Base-by-base conservation (phyloP, 2,797 vertebrate genomes). In the Cyprinella venusta region DNA sequence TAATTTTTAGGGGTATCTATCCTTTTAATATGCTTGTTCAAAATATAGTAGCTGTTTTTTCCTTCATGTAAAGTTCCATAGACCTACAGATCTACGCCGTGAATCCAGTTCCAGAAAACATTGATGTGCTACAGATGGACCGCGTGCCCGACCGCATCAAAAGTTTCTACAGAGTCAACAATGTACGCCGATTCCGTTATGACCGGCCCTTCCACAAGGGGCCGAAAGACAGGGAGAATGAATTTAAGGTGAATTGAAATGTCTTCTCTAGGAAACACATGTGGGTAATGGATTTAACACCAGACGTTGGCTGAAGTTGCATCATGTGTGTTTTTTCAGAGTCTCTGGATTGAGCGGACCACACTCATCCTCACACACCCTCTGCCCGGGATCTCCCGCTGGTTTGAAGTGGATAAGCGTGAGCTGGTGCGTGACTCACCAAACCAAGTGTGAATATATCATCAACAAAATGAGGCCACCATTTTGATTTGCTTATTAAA, bases 31-130 rank as follows among this genome's bases (percentile, higher is more conserved):
- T 30, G 5, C 69, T 72, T 36, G 45, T 61, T 63, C 8, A 16
- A 19, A 33, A 45, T 26, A 13, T 13, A 24, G 59, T 8, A 48
- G 8, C 6, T 2, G 0, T 82, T 69, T 87, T 88, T 92, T 94
- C 96, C 95, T 97, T 98, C 91, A 98, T 92, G 21, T 91, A 86
- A 70, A 26, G 36, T 21, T n/a, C 36, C 2, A 24, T 90, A 99
- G 98, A 99, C 90, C 91, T 99, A 90, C 98, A 99, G 95, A 99
- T 99, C 92, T 99, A 99, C 86, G 98, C 97, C 3, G 98, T 99
- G 91, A 96, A 95, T 77, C 97, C 98, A 63, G 97, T 99, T 90
- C 96, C 98, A 65, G 98, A 99, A 91, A 97, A 96, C 48, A 93
- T 96, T 36, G 97, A 97, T 2, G 96, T 98, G 85, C 95, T 99